These are phyloP conservation scores for Aulostomus chinensis DNA, from an alignment of 2,797 vertebrate species.

Conservation along the genomic window DNA sequence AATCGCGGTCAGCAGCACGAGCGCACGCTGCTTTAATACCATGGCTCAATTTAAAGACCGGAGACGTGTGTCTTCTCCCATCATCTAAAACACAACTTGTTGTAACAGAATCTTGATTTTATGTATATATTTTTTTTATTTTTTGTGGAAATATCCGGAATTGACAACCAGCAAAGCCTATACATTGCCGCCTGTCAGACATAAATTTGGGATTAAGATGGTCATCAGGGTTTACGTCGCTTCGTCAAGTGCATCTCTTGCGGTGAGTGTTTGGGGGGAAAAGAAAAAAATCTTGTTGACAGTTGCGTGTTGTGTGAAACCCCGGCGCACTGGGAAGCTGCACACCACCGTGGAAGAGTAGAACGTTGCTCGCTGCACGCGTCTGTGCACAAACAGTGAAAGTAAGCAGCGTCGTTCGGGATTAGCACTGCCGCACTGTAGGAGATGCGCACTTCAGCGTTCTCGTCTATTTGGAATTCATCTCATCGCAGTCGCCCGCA, in stretches of 20 bases:
- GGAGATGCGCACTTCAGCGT: neutral
- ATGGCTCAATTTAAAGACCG: conserved; percentile 34
- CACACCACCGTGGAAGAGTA: no score
- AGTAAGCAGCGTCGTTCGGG: conserved; percentile 9
- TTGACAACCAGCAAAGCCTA: neutral
- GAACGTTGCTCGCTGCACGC: no score
- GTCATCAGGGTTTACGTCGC: conserved; percentile 90
- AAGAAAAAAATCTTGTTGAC: conserved; percentile 1
- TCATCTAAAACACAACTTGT: neutral
- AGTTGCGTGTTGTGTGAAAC: neutral
- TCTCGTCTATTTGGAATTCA: neutral
- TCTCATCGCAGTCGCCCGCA: no score
- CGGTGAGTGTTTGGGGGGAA: conserved; percentile 79
- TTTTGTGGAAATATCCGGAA: neutral
- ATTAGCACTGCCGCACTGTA: neutral
- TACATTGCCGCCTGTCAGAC: conserved; percentile 14
- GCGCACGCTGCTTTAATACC: conserved; percentile 30
- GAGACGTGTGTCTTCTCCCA: conserved; percentile 16
- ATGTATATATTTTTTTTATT: neutral
- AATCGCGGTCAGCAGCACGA: no score
- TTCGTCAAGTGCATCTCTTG: conserved; percentile 85
- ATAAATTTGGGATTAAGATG: conserved; percentile 78
- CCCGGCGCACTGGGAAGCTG: no score
- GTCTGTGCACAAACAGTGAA: conserved; percentile 2
- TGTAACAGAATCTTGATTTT: neutral